phyloP scores from a whole-genome alignment of 2,888 invertebrate genomes.

The Scaptomyza cyrtandrae region DNA sequence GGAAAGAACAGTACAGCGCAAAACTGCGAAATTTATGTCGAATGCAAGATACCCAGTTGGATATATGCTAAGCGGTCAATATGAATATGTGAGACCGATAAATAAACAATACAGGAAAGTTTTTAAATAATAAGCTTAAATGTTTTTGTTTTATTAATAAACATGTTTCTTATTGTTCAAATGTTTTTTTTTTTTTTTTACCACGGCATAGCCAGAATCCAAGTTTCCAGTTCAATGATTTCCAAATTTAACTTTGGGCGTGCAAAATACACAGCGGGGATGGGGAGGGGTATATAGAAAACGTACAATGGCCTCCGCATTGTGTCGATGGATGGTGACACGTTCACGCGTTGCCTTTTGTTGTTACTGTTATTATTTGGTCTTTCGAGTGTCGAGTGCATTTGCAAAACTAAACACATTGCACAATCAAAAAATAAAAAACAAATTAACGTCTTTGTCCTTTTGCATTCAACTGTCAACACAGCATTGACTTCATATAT shows the following conservation, averaged over 20 bases:
- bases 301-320: conserved; percentile 40
- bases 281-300: conserved; percentile 7
- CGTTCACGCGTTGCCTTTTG: conserved; percentile 38
- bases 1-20: neutral
- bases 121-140: neutral
- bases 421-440: conserved; percentile 74
- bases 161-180: neutral
- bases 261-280: conserved; percentile 10
- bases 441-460: conserved; percentile 75
- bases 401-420: conserved; percentile 64
- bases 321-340: conserved; percentile 33
- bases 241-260: conserved; percentile 29
- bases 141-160: neutral
- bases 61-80: conserved; percentile 6
- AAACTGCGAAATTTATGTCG: conserved; percentile 8
- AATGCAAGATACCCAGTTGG: conserved; percentile 7
- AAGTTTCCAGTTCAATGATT: conserved; percentile 38
- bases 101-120: neutral
- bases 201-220: conserved; percentile 2
- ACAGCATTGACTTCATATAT: conserved; percentile 26
- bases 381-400: conserved; percentile 40
- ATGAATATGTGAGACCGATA: neutral
- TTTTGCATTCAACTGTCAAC: conserved; percentile 66
- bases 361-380: conserved; percentile 51
- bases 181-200: conserved; percentile 2